Evolutionary conservation across 2,113 vertebrate species (phyloP), one percentile per base, ranked within the genome.

Genomic region (Pao palembangensis): DNA sequence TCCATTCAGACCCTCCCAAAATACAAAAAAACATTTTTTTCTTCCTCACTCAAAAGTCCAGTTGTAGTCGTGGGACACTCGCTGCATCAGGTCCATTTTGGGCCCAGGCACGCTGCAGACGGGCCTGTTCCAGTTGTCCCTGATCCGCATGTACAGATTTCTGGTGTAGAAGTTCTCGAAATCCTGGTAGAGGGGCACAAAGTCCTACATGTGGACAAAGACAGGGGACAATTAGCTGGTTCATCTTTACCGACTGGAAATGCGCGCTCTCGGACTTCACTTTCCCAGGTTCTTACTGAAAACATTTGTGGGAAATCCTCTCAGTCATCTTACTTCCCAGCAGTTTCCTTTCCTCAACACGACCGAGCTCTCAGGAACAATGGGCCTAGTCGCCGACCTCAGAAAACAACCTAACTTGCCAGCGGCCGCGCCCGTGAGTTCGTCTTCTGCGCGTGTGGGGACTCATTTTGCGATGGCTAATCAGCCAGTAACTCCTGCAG

Each of bases 161-260:
- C 96, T 91, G 57, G 90, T 96, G 86, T 97, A 98, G 67, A 98
- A 98, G 79, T 96, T 94, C 86, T 98, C 95, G 6, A 98, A 98
- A 71, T 98, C 96, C 79, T 94, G 94, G 87, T 98, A 98, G 58
- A 98, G 83, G 0, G 96, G 92, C 51, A 98, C 96, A 84, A 98
- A 98, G 64, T 96, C 94, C 96, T 98, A 58, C 21, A 62, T 20
- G 20, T 15, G 60, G 63, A 71, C 6, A 8, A 0, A 53, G 0
- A 57, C 17, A 77, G 46, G 15, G 43, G 15, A 19, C 0, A 0
- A 1, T 4, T 12, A 4, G 19, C 13, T 6, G 1, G 1, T 11
- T 5, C 48, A 12, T 8, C 16, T 47, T 47, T 13, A 11, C 21
- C 17, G 28, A 38, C 2, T 34, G 62, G 15, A 69, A 48, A 44